Conservation (phyloP, 2,797 vertebrate species). For the Acanthornis magna region DNA sequence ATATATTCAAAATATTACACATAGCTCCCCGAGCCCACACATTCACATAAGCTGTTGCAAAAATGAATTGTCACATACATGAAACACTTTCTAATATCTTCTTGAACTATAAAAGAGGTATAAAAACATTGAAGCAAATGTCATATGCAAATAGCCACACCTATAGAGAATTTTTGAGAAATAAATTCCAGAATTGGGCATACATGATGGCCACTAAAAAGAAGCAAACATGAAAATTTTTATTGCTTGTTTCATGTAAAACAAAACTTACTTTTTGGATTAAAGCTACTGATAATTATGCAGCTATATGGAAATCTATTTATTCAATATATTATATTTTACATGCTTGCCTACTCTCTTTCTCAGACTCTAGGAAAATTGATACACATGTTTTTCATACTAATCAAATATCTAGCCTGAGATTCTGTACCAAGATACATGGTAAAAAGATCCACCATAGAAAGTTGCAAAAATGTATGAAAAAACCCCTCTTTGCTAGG, state of each 20-base stretch:
- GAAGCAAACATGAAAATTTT: neutral
- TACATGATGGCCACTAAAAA: neutral
- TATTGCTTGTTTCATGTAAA: neutral
- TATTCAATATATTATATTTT: neutral
- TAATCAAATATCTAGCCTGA: neutral
- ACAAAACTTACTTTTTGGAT: neutral
- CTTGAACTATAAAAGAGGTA: neutral
- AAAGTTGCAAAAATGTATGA: neutral
- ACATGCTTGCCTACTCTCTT: neutral
- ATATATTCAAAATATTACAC: neutral
- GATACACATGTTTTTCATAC: neutral
- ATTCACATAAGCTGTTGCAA: neutral
- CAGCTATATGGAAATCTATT: neutral
- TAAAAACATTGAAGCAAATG: neutral
- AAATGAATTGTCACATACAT: neutral
- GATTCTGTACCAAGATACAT: neutral
- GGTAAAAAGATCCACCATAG: neutral
- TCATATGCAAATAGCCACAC: neutral
- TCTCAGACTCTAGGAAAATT: neutral
- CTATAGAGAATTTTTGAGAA: neutral
- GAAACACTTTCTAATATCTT: neutral
- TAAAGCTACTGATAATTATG: neutral
- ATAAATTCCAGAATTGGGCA: neutral
- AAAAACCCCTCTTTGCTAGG: fast-evolving
- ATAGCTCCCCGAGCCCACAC: neutral